These are phyloP conservation scores for Florisuga fusca DNA, from an alignment of 2,797 vertebrate genomes.

Conservation along the genomic window DNA sequence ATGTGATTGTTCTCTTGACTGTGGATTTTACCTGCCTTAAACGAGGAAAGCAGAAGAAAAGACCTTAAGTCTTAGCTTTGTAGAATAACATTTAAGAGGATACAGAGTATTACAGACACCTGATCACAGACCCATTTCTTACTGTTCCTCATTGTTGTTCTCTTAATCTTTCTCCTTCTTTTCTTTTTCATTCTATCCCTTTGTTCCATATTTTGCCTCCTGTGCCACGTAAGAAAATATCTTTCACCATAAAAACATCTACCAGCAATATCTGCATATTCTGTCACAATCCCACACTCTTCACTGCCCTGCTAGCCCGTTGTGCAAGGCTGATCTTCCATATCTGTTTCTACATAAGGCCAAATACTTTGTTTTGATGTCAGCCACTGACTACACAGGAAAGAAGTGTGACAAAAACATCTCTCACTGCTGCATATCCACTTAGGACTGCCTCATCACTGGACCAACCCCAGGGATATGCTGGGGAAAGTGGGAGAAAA, in stretches of 20 bases:
- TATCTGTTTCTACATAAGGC: background rate
- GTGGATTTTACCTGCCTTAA: background rate
- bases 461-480: background rate
- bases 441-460: background rate
- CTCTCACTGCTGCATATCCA: background rate
- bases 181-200: background rate
- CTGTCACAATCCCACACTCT: background rate
- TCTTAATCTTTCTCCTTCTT: background rate
- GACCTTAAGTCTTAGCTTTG: background rate
- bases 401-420: background rate
- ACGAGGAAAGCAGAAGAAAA: background rate
- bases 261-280: background rate
- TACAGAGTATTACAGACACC: background rate
- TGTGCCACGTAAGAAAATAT: background rate
- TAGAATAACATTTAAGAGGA: background rate
- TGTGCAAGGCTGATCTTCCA: background rate
- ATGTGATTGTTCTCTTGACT: background rate
- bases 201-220: background rate
- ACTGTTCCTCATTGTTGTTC: background rate
- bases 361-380: background rate
- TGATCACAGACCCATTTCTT: background rate
- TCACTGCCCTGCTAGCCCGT: background rate
- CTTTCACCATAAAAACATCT: background rate
- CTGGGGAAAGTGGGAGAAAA: background rate
- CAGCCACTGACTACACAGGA: background rate